Evolutionary conservation across 2,888 invertebrate species (phyloP).

Genomic region (Watsonalla cultraria): DNA sequence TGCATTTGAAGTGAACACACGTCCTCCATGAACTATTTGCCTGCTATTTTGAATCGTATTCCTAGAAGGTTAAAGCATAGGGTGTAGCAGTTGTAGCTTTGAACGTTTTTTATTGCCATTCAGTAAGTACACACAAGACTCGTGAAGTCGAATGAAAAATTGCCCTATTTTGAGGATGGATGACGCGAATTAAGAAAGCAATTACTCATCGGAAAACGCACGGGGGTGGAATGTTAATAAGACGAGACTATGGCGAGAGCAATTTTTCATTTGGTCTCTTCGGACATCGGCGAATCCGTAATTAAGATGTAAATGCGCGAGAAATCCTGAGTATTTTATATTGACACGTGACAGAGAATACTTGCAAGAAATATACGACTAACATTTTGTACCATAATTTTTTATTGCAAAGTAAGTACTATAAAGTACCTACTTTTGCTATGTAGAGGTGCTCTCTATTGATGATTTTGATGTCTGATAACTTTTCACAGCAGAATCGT

Average conservation of each 20-base stretch:
- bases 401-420: too few relatives aligned
- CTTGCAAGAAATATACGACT: not conserved
- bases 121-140: conserved; percentile 34
- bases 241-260: conserved; percentile 59
- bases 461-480: too few relatives aligned
- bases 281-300: conserved; percentile 57
- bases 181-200: conserved; percentile 78
- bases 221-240: conserved; percentile 76
- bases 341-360: conserved; percentile 3
- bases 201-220: conserved; percentile 75
- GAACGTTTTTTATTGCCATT: conserved; percentile 39
- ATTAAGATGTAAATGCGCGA: conserved; percentile 55
- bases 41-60: not conserved
- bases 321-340: conserved; percentile 22
- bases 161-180: conserved; percentile 76
- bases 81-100: not conserved
- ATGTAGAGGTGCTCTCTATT: too few relatives aligned
- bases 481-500: too few relatives aligned
- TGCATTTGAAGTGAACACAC: not conserved
- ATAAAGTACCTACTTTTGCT: too few relatives aligned
- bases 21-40: not conserved
- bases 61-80: not conserved
- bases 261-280: conserved; percentile 67
- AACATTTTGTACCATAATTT: too few relatives aligned
- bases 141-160: conserved; percentile 69